Evolutionary conservation across 1,140 invertebrate genomes (phyloP).

Genomic region (Ridgeia piscesae): DNA sequence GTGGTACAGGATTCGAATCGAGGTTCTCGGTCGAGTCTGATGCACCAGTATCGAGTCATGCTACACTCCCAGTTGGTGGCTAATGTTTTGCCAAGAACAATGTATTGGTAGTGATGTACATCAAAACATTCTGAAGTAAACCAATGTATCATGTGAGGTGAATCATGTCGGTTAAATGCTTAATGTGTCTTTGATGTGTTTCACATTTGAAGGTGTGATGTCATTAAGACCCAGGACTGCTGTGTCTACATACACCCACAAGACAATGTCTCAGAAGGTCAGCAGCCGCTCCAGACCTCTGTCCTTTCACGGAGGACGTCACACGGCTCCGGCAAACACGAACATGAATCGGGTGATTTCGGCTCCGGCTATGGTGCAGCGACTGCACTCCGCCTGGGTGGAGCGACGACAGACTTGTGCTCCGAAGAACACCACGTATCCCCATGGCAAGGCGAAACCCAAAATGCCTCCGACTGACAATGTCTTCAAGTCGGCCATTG

Average conservation of each 20-base stretch:
- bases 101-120: no score
- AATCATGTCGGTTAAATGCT: no score
- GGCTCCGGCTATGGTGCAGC: neutral
- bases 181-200: no score
- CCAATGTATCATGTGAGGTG: no score
- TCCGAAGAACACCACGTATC: neutral
- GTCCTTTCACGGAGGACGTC: neutral
- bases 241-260: neutral
- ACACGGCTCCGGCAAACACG: neutral
- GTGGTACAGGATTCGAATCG: no score
- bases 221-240: neutral
- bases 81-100: no score
- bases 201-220: neutral
- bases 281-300: neutral
- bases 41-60: no score
- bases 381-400: neutral
- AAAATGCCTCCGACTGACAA: neutral
- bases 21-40: no score
- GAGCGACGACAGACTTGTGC: neutral
- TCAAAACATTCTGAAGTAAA: no score
- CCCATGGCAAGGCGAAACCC: neutral
- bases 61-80: no score
- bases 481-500: neutral
- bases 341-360: neutral
- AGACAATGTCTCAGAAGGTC: neutral